Evolutionary conservation across 2,113 vertebrate genomes (phyloP).

Genomic region (Lasiurus borealis): DNA sequence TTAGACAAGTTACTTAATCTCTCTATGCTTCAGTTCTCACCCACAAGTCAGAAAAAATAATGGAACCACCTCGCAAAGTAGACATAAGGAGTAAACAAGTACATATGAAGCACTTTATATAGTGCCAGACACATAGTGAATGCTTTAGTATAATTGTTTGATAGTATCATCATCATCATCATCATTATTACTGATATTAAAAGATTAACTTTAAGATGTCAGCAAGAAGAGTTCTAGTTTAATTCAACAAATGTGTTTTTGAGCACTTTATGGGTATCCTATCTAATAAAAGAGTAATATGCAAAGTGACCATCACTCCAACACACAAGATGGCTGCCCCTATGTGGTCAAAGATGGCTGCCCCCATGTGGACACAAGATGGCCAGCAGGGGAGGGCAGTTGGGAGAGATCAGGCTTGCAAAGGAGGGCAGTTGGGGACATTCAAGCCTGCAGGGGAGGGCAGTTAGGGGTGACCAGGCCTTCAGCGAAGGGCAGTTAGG

Average conservation of each 20-base stretch:
- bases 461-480: too few relatives aligned
- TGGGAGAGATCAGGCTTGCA: too few relatives aligned
- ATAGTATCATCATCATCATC: not conserved
- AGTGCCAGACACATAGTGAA: not conserved
- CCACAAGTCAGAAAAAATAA: not conserved
- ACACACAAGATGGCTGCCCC: too few relatives aligned
- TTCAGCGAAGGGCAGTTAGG: too few relatives aligned
- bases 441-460: too few relatives aligned
- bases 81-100: not conserved
- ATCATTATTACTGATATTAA: not conserved
- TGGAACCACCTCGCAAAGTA: not conserved
- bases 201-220: slow-evolving; percentile 18
- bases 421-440: too few relatives aligned
- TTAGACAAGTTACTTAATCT: not conserved
- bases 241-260: slow-evolving; percentile 13
- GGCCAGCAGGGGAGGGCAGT: too few relatives aligned
- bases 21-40: not conserved
- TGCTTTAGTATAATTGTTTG: not conserved
- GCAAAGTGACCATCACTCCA: too few relatives aligned
- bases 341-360: too few relatives aligned
- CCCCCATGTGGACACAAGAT: too few relatives aligned
- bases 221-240: not conserved
- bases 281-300: too few relatives aligned
- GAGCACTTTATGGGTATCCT: not conserved
- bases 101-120: not conserved